A percentile compares a stretch with the other conserved stretches of the same genome.
Evolutionary conservation across 1,140 invertebrate genomes (phyloP).

Genomic region (Drosophila nebulosa): DNA sequence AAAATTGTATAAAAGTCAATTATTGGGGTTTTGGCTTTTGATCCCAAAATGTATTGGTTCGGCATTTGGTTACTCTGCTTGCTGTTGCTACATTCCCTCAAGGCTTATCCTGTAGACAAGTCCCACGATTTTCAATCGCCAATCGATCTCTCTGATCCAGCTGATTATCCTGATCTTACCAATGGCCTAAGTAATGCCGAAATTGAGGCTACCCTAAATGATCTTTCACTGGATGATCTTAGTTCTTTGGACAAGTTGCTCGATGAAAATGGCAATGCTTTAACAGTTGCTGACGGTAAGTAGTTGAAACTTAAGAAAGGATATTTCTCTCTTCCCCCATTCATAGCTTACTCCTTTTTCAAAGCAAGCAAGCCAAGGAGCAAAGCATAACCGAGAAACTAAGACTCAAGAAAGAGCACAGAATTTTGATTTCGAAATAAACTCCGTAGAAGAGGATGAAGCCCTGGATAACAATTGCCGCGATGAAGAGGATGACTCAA

Average conservation of each 20-base stretch:
- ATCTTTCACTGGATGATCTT: constrained; percentile 41
- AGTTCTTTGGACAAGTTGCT: constrained; percentile 41
- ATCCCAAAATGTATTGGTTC: constrained; percentile 46
- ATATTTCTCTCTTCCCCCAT: background rate
- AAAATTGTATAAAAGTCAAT: background rate
- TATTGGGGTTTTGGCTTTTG: background rate
- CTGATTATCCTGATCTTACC: constrained; percentile 53
- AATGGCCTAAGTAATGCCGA: constrained; percentile 50
- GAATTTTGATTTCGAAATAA: background rate
- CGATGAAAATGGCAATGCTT: constrained; percentile 33
- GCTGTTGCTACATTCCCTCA: background rate
- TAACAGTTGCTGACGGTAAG: constrained; percentile 18
- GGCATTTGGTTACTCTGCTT: constrained; percentile 17
- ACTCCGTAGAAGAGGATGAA: background rate
- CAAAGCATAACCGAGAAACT: constrained; percentile 11
- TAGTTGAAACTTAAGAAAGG: background rate
- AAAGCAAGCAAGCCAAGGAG: constrained; percentile 41
- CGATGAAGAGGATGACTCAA: constrained; percentile 35
- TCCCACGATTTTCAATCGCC: background rate
- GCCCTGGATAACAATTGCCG: constrained; percentile 3
- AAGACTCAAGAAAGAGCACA: constrained; percentile 6
- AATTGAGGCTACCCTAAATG: constrained; percentile 38
- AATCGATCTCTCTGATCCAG: background rate
- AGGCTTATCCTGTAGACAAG: constrained; percentile 45
- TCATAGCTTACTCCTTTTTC: constrained; percentile 29